These are phyloP conservation scores for Nematolebias whitei DNA, from an alignment of 2,113 vertebrate genomes.

Conservation along the genomic window DNA sequence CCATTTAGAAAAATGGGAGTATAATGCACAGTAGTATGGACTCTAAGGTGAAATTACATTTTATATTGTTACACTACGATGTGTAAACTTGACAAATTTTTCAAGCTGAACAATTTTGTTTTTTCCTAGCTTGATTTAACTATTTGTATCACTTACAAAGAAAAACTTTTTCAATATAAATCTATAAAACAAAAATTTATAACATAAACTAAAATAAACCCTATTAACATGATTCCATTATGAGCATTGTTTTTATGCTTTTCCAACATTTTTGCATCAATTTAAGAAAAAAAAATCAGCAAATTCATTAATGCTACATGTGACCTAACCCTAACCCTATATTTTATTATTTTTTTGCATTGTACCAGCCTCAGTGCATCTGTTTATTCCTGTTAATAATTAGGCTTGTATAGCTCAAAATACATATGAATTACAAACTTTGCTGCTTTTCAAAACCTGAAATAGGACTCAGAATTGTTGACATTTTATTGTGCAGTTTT, in stretches of 20 bases:
- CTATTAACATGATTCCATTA: background rate
- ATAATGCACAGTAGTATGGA: background rate
- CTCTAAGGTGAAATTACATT: background rate
- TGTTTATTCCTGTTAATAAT: background rate
- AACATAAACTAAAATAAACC: background rate
- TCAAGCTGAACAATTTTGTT: too few species aligned
- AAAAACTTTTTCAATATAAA: too few species aligned
- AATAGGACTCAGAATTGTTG: background rate
- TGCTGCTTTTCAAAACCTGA: background rate
- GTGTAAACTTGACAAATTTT: too few species aligned
- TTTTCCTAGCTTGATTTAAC: too few species aligned
- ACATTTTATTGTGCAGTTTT: background rate
- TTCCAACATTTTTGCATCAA: background rate
- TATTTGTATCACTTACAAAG: too few species aligned
- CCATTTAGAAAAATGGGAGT: constrained; percentile 6
- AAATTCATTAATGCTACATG: background rate
- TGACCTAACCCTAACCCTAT: background rate
- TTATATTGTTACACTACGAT: background rate
- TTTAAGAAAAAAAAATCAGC: background rate
- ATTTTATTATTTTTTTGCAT: background rate
- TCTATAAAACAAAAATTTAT: too few species aligned
- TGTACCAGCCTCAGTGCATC: background rate
- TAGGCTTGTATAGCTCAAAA: background rate
- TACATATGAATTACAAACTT: background rate
- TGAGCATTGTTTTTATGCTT: background rate